Conservation (phyloP, 2,888 invertebrate species). For the Sarcophaga subvicina region DNA sequence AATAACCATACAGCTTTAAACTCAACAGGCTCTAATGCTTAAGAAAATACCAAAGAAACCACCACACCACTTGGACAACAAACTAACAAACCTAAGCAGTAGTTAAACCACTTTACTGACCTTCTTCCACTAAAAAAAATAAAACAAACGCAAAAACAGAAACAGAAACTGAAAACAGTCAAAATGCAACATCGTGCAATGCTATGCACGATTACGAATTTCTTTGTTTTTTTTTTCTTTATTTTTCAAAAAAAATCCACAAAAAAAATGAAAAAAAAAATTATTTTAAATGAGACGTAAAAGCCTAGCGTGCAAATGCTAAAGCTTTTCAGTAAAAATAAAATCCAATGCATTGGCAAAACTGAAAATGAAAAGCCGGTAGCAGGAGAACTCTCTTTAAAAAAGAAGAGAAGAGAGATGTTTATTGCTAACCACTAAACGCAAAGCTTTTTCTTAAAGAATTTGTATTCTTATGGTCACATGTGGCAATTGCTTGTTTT, state of each 20-base stretch:
- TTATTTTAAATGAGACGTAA: not conserved
- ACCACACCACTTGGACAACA: conserved; percentile 22
- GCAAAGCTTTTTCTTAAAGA: not conserved
- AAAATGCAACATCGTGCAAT: conserved; percentile 39
- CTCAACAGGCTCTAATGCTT: conserved; percentile 28
- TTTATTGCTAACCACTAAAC: not conserved
- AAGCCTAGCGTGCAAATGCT: not conserved
- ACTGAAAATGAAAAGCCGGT: conserved; percentile 37
- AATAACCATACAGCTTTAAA: conserved; percentile 41
- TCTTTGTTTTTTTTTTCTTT: conserved; percentile 24
- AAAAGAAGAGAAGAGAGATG: conserved; percentile 8
- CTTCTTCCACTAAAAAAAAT: conserved; percentile 51
- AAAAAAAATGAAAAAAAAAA: not conserved
- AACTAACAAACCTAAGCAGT: conserved; percentile 31
- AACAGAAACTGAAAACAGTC: not conserved
- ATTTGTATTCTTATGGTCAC: not conserved
- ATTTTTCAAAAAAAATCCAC: not conserved
- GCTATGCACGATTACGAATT: conserved; percentile 54
- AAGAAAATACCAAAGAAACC: not conserved
- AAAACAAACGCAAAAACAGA: conserved; percentile 7
- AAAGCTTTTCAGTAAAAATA: not conserved
- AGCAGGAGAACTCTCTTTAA: conserved; percentile 8
- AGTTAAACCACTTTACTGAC: conserved; percentile 67
- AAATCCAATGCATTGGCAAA: not conserved
- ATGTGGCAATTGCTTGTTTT: not conserved